phyloP scores from a whole-genome alignment of 2,888 invertebrate species.

The Nephrocerus scutellatus region DNA sequence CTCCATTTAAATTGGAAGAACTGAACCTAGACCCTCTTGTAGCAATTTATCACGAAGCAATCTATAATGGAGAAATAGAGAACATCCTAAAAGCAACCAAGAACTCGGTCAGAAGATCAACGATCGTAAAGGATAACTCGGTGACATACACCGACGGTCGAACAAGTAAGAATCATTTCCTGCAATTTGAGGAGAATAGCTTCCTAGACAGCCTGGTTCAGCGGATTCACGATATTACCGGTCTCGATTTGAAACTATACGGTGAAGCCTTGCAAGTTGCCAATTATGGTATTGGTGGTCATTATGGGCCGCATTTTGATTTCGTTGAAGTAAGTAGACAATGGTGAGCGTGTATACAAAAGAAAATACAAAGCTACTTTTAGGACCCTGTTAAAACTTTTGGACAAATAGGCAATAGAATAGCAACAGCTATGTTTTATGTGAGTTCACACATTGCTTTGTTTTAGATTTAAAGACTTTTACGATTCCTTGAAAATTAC shows the following conservation, averaged over 20 bases:
- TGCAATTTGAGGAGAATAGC: conserved; percentile 9
- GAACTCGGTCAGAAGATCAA: conserved; percentile 20
- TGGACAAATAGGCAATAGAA: conserved; percentile 21
- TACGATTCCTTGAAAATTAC: background rate
- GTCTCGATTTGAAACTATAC: conserved; percentile 21
- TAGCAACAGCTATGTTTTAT: conserved; percentile 26
- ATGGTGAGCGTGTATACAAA: background rate
- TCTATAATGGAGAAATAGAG: conserved; percentile 18
- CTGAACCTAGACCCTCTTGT: conserved; percentile 23
- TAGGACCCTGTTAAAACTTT: conserved; percentile 11
- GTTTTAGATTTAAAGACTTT: background rate
- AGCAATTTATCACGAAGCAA: conserved; percentile 21
- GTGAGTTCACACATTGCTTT: conserved; percentile 18
- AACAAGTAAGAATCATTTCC: conserved; percentile 25
- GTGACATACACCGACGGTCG: conserved; percentile 16
- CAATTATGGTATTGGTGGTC: conserved; percentile 28
- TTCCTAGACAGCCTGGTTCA: conserved; percentile 19
- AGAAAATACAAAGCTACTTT: background rate
- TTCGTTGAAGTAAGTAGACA: conserved; percentile 17
- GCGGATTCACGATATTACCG: conserved; percentile 27
- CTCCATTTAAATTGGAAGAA: conserved; percentile 27
- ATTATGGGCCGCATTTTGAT: conserved; percentile 25
- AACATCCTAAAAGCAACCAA: conserved; percentile 16
- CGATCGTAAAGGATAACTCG: conserved; percentile 15
- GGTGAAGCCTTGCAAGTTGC: conserved; percentile 23